Base-by-base conservation (phyloP, 2,113 vertebrate genomes). In the Oxygymnocypris stewartii region DNA sequence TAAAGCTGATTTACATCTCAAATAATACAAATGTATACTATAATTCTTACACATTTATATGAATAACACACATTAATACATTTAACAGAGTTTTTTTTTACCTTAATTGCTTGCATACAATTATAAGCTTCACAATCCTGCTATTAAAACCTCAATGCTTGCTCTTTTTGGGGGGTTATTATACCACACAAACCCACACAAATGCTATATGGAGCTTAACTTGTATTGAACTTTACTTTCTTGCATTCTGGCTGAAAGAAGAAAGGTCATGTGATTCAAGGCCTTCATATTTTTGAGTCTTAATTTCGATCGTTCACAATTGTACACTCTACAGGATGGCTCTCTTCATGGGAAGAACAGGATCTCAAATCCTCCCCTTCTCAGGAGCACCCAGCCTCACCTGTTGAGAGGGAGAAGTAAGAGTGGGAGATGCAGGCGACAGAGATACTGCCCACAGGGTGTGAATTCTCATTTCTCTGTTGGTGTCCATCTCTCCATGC, bases 381-480 rank as follows among this genome's bases (percentile, higher is more conserved):
- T 49, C 35, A 57, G 69, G 69, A 80, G 51, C 65, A 73, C 14
- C 47, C 28, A 54, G 81, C 20, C 23, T 84, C 67, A 84, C 67
- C 82, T 59, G 47, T 31, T 74, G 78, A 78, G 71, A 37, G 25
- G 73, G 3, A 69, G 20, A 77, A 73, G 16, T 65, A 18, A 84
- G 85, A 51, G 47, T 51, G 31, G 47, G 47, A 80, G 67, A 75
- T 0, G 23, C 47, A 61, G 25, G 78, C 73, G 69, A 84, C 44
- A 57, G 63, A 85, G 18, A 57, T 37, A 54, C 40, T 80, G 51
- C 78, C 65, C 57, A 71, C 54, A 37, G 28, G 86, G 84, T 84
- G 54, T 63, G 79, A 84, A 85, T 54, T 76, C 74, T 71, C 54
- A 81, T 88, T 89, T 89, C 88, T 88, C 84, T 86, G 65, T 79